These are phyloP conservation scores for Phyllotreta cruciferae DNA, from an alignment of 2,888 invertebrate species.

Conservation along the genomic window DNA sequence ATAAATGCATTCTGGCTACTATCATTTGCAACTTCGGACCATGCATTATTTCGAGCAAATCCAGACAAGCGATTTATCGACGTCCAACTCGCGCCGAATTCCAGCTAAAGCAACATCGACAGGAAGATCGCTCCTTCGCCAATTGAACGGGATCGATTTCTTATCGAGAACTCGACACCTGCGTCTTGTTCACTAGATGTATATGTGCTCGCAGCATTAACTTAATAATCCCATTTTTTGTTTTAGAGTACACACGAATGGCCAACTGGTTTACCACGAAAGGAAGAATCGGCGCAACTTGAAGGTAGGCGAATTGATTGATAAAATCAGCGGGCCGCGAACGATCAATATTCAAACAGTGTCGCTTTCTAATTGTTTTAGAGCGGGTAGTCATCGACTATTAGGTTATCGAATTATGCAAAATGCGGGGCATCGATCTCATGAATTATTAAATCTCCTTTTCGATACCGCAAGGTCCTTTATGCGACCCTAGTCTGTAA, in stretches of 20 bases:
- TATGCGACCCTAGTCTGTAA: too few species aligned
- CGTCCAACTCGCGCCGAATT: conserved; percentile 30
- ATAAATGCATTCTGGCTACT: conserved; percentile 26
- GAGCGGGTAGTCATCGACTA: conserved; percentile 13
- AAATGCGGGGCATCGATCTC: conserved; percentile 13
- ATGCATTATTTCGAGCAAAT: conserved; percentile 35
- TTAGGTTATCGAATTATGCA: conserved; percentile 23
- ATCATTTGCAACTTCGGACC: conserved; percentile 34
- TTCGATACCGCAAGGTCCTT: conserved; percentile 7
- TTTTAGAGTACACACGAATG: too few species aligned
- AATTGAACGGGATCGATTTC: too few species aligned
- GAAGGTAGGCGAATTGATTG: too few species aligned
- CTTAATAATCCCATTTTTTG: too few species aligned
- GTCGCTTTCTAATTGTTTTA: conserved; percentile 21
- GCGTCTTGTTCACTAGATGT: too few species aligned
- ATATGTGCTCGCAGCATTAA: too few species aligned
- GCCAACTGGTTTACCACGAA: too few species aligned
- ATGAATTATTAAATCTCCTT: conserved; percentile 22
- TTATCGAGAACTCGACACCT: too few species aligned
- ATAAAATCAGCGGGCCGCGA: not conserved
- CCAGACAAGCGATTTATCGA: conserved; percentile 31
- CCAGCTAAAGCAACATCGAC: not conserved
- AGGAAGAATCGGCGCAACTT: too few species aligned
- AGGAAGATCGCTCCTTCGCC: too few species aligned
- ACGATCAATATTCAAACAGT: conserved; percentile 15